Percentiles rank a stretch among this genome's conserved stretches.
Evolutionary conservation across 35 echinoderm and acorn worm genomes (phyloP).

Genomic region (Amphiura filiformis): DNA sequence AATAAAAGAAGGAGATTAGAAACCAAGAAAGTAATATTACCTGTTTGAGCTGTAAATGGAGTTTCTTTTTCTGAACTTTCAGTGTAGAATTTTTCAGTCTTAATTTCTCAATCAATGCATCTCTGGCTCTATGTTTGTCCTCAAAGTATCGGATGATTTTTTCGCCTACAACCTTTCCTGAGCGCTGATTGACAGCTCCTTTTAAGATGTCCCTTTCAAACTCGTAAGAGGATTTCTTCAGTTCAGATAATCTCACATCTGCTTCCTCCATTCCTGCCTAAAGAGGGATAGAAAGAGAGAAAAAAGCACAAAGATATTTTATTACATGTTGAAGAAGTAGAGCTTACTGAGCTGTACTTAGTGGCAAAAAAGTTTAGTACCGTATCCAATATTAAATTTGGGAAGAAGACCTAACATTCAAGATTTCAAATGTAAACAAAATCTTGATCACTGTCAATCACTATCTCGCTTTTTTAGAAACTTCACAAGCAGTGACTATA

Average conservation of each 20-base stretch:
- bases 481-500: too few species aligned
- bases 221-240: constrained; percentile 95
- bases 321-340: too few species aligned
- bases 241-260: constrained; percentile 72
- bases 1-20: not conserved
- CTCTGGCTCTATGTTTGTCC: constrained; percentile 71
- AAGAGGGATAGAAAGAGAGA: not conserved
- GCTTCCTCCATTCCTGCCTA: constrained; percentile 98
- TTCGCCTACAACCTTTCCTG: constrained; percentile 72
- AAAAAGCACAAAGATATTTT: not conserved
- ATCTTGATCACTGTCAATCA: too few species aligned
- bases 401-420: too few species aligned
- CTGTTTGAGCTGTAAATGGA: constrained; percentile 96
- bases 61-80: constrained; percentile 98
- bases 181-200: constrained; percentile 63
- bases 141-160: constrained; percentile 91
- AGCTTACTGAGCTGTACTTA: too few species aligned
- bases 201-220: constrained; percentile 95
- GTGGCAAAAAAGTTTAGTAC: too few species aligned
- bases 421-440: too few species aligned
- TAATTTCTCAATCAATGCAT: constrained; percentile 93
- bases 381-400: too few species aligned
- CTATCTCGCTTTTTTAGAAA: too few species aligned
- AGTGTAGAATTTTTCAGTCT: constrained; percentile 96
- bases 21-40: too few species aligned